Conservation (phyloP, 2,113 vertebrate genomes). For the Hassar affinis region DNA sequence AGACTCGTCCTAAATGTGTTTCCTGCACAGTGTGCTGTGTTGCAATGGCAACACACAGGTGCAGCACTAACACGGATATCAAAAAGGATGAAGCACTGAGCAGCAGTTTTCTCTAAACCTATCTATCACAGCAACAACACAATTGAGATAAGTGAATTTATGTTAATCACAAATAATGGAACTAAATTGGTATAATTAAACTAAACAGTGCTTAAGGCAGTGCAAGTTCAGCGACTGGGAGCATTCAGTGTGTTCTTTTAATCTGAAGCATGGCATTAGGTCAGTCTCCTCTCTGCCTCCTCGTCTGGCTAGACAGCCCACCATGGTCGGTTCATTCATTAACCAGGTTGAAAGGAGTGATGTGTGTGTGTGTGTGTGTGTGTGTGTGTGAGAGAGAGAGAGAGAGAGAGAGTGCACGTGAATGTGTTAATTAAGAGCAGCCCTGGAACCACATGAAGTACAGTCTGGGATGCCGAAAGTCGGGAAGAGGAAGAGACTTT, state of each 20-base stretch:
- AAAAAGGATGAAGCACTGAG: neutral
- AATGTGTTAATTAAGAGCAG: slow-evolving; percentile 42
- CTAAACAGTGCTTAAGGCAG: neutral
- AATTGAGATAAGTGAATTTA: neutral
- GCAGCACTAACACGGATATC: neutral
- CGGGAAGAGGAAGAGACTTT: slow-evolving; percentile 71
- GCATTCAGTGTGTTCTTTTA: slow-evolving; percentile 11
- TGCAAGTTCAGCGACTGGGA: neutral
- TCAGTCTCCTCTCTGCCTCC: slow-evolving; percentile 17
- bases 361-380: slow-evolving; percentile 14
- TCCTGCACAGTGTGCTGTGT: neutral
- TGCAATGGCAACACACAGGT: slow-evolving; percentile 21
- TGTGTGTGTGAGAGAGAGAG: neutral
- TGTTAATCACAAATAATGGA: neutral
- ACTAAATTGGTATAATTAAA: neutral
- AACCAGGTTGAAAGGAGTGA: slow-evolving; percentile 11
- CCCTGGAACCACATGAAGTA: slow-evolving; percentile 51
- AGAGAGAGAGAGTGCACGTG: neutral
- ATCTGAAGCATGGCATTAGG: slow-evolving; percentile 1
- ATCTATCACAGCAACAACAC: neutral
- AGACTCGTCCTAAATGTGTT: slow-evolving; percentile 12
- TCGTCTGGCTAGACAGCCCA: slow-evolving; percentile 18
- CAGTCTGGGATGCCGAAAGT: slow-evolving; percentile 56
- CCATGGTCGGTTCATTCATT: slow-evolving; percentile 39
- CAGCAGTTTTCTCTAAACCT: neutral